These are phyloP conservation scores for Luffia ferchaultella DNA, from an alignment of 2,888 invertebrate genomes.

Conservation along the genomic window DNA sequence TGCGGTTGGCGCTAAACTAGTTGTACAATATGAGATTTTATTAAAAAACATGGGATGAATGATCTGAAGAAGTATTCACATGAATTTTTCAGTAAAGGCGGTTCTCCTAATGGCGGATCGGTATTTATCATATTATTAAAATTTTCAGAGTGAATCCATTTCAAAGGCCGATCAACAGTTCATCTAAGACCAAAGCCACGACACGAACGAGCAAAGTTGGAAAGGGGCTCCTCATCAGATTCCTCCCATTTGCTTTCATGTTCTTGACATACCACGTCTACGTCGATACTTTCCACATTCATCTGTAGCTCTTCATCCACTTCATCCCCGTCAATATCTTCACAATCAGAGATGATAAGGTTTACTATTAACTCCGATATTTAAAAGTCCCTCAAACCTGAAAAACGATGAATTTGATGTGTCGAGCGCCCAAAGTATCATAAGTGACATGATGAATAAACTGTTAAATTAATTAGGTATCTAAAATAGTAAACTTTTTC, in stretches of 20 bases:
- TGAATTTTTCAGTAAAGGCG: background rate
- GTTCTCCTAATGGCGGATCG: background rate
- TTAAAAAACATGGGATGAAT: background rate
- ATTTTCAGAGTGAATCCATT: background rate
- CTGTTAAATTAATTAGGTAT: slow-evolving; percentile 10
- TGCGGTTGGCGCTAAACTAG: background rate
- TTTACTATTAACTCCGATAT: slow-evolving; percentile 1
- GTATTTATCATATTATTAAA: background rate
- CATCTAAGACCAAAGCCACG: background rate
- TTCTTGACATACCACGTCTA: slow-evolving; percentile 1
- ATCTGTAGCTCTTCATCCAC: slow-evolving; percentile 2
- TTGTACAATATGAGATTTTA: background rate
- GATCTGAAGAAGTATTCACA: background rate
- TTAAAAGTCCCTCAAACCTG: background rate
- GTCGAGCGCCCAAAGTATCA: no score
- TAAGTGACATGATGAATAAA: no score
- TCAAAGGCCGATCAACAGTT: background rate
- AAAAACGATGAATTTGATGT: no score
- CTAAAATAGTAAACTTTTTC: background rate
- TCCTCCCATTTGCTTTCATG: slow-evolving; percentile 2
- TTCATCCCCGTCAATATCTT: slow-evolving; percentile 4
- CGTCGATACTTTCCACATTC: background rate
- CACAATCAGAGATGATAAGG: slow-evolving; percentile 1
- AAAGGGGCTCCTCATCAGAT: slow-evolving; percentile 2
- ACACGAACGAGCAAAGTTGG: background rate